phyloP scores from a whole-genome alignment of 2,888 invertebrate species.

The Bedellia somnulentella region DNA sequence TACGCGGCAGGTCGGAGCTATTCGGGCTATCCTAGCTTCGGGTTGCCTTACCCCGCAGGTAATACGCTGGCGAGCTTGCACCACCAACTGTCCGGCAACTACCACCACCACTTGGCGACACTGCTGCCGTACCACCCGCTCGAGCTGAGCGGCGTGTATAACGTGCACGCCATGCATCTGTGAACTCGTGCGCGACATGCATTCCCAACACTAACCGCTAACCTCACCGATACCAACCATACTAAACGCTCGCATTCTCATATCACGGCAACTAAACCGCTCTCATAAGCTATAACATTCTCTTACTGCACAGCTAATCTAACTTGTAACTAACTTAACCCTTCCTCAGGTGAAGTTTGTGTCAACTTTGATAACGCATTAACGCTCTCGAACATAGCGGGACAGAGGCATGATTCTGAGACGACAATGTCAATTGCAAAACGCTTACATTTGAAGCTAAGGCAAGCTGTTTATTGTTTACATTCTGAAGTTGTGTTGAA shows the following conservation, averaged over 20 bases:
- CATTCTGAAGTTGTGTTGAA: conserved; percentile 40
- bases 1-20: conserved; percentile 96
- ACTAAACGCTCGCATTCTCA: not conserved
- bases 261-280: not conserved
- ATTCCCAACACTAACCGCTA: conserved; percentile 46
- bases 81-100: conserved; percentile 67
- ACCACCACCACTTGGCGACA: conserved; percentile 65
- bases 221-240: conserved; percentile 15
- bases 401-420: conserved; percentile 54
- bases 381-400: conserved; percentile 55
- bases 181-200: conserved; percentile 63
- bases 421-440: conserved; percentile 49
- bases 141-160: conserved; percentile 67
- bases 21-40: conserved; percentile 97
- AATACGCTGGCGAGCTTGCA: conserved; percentile 82
- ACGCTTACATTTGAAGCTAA: conserved; percentile 43
- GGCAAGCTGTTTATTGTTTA: conserved; percentile 46
- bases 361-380: conserved; percentile 54
- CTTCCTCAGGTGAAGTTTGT: conserved; percentile 38
- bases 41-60: conserved; percentile 97
- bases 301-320: conserved; percentile 11
- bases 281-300: conserved; percentile 3
- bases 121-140: conserved; percentile 69
- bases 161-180: conserved; percentile 79
- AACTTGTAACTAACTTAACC: conserved; percentile 32